phyloP scores from a whole-genome alignment of 2,113 vertebrate genomes.

The Gymnarchus niloticus region DNA sequence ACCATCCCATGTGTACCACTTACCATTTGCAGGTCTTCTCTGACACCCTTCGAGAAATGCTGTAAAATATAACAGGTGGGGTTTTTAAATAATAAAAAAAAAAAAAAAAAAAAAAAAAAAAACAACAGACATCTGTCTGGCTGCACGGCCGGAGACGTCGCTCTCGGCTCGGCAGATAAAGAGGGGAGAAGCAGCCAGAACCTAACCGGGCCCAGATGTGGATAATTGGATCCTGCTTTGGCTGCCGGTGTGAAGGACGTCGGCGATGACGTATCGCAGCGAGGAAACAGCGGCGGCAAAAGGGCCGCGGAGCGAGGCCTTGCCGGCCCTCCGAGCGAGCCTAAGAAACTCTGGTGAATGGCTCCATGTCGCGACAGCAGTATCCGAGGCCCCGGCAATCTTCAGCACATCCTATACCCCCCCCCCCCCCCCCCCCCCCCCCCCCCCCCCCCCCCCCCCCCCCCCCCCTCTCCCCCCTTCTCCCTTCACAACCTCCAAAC shows the following conservation, averaged over 20 bases:
- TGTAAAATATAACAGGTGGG: slow-evolving; percentile 24
- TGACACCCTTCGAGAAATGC: slow-evolving; percentile 25
- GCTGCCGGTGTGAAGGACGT: slow-evolving; percentile 49
- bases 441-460: too few relatives aligned
- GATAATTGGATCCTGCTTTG: slow-evolving; percentile 16
- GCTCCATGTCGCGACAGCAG: slow-evolving; percentile 51
- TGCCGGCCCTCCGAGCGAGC: slow-evolving; percentile 39
- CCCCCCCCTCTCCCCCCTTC: too few relatives aligned
- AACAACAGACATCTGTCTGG: background rate
- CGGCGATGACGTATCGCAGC: slow-evolving; percentile 29
- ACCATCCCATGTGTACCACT: slow-evolving; percentile 31
- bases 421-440: slow-evolving; percentile 27
- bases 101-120: too few relatives aligned
- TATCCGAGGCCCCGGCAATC: slow-evolving; percentile 35
- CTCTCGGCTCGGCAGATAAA: slow-evolving; percentile 24
- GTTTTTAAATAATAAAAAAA: too few relatives aligned
- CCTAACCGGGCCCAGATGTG: slow-evolving; percentile 22
- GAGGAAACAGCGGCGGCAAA: slow-evolving; percentile 5
- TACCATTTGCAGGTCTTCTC: slow-evolving; percentile 17
- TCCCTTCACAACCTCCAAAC: too few relatives aligned
- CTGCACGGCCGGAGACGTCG: background rate
- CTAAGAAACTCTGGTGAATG: slow-evolving; percentile 37
- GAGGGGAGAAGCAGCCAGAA: slow-evolving; percentile 9
- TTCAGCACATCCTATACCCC: slow-evolving; percentile 53
- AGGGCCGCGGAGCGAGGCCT: slow-evolving; percentile 40